Percentiles rank a stretch among this genome's conserved stretches.
These are phyloP conservation scores for Hassar affinis DNA, from an alignment of 2,113 vertebrate genomes.

Conservation along the genomic window DNA sequence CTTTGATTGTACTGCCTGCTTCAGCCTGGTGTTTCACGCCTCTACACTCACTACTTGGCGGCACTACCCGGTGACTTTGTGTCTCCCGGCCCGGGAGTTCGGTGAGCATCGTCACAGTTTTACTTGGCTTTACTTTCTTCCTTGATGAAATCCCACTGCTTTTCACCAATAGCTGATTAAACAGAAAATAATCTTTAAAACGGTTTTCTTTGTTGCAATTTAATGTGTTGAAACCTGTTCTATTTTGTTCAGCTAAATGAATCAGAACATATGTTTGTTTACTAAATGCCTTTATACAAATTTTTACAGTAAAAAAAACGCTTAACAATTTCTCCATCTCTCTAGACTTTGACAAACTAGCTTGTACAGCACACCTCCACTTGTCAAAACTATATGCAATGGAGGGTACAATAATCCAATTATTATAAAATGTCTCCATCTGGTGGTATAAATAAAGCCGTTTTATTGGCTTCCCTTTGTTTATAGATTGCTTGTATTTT, in stretches of 20 bases:
- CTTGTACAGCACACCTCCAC: background rate
- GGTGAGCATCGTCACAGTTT: too few species aligned
- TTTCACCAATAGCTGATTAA: background rate
- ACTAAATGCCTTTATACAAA: background rate
- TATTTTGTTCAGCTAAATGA: background rate
- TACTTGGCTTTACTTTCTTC: background rate
- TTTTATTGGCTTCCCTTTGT: background rate
- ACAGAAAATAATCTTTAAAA: background rate
- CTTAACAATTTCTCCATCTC: background rate
- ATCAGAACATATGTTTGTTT: background rate
- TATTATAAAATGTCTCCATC: slow-evolving; percentile 17
- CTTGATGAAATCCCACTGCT: background rate
- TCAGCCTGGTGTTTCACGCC: too few species aligned
- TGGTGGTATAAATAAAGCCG: background rate
- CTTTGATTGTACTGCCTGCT: too few species aligned
- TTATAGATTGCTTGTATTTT: background rate
- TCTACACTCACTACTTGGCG: too few species aligned
- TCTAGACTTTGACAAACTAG: background rate
- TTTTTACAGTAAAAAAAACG: background rate
- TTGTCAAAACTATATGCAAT: background rate
- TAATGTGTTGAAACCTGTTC: background rate
- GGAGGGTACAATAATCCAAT: background rate
- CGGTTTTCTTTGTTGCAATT: background rate
- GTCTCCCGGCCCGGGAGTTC: too few species aligned
- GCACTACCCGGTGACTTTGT: too few species aligned